phyloP scores from a whole-genome alignment of 2,797 vertebrate species.

The Tapirus indicus region DNA sequence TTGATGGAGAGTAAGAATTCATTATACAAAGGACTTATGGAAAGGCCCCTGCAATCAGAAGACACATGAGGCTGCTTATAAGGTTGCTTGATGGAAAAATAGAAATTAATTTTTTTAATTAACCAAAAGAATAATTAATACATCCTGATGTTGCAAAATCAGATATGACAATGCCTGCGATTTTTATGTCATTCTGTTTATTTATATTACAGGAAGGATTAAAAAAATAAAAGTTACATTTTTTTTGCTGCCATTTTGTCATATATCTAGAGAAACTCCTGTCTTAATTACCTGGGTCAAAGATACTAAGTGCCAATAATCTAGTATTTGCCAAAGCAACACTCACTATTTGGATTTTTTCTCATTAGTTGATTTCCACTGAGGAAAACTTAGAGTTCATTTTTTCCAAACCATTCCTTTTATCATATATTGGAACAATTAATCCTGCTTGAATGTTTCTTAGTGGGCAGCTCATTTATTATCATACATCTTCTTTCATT shows the following conservation, averaged over 20 bases:
- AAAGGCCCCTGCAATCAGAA: not conserved
- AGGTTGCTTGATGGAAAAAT: not conserved
- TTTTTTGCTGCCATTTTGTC: not conserved
- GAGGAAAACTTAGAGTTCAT: not conserved
- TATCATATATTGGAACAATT: not conserved
- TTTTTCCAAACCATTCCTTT: not conserved
- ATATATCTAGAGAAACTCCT: not conserved
- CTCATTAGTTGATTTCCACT: not conserved
- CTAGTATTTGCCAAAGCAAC: not conserved
- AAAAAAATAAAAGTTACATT: not conserved
- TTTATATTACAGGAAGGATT: not conserved
- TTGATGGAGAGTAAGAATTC: not conserved
- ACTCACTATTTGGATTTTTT: not conserved
- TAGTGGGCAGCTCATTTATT: conserved; percentile 20
- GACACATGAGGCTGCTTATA: not conserved
- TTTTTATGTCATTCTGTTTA: not conserved
- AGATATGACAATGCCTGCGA: not conserved
- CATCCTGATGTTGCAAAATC: not conserved
- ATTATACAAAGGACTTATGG: not conserved
- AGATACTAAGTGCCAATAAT: not conserved
- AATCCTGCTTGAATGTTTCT: not conserved
- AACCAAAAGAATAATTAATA: not conserved
- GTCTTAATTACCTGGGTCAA: not conserved
- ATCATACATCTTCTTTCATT: not conserved
- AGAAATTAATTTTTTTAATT: not conserved